These are phyloP conservation scores for Ariopsis seemanni DNA, from an alignment of 2,113 vertebrate species.

Conservation along the genomic window DNA sequence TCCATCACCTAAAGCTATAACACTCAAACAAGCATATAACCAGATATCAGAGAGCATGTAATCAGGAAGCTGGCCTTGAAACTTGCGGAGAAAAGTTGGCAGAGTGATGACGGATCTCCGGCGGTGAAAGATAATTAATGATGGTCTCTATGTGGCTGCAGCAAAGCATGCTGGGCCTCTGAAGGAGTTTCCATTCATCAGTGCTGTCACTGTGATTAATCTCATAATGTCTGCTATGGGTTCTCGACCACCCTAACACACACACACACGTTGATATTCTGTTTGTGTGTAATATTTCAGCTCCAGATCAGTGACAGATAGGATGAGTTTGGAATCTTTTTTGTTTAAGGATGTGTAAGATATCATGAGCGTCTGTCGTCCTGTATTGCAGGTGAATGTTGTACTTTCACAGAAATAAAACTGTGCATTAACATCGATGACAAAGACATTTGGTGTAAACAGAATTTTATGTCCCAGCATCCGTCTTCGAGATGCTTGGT, in stretches of 20 bases:
- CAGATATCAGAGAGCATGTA: neutral
- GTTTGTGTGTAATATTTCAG: constrained; percentile 5
- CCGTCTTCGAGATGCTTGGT: neutral
- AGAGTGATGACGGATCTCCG: constrained; percentile 29
- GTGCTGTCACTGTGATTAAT: constrained; percentile 53
- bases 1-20: neutral
- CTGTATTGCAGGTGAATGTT: neutral
- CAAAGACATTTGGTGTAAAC: constrained; percentile 29
- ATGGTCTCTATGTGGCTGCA: constrained; percentile 38
- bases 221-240: constrained; percentile 23
- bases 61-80: constrained; percentile 1
- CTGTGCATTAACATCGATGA: constrained; percentile 26
- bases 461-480: constrained; percentile 10
- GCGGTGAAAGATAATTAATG: constrained; percentile 57
- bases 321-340: neutral
- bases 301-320: neutral
- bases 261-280: neutral
- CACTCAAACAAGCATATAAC: neutral
- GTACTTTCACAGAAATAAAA: constrained; percentile 28
- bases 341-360: neutral
- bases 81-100: neutral
- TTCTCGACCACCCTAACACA: constrained; percentile 22
- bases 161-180: constrained; percentile 41
- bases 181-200: constrained; percentile 54
- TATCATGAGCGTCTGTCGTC: neutral